A percentile compares a stretch with the other conserved stretches of the same genome.
phyloP scores from a whole-genome alignment of 2,113 vertebrate genomes.

The Patagioenas fasciata region DNA sequence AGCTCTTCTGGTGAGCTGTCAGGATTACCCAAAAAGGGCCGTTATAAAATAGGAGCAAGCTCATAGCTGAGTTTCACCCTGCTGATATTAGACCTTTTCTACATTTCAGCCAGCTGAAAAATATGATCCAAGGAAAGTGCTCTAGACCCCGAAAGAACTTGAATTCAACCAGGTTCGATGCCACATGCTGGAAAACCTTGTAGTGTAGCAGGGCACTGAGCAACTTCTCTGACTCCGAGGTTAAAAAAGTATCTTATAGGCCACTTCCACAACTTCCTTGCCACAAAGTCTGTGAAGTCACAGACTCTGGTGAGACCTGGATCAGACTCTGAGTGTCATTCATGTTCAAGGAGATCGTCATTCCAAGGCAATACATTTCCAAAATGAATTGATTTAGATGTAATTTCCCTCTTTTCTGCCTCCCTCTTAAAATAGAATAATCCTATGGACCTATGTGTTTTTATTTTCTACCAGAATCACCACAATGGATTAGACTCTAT shows the following conservation, averaged over 20 bases:
- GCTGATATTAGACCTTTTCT: not conserved
- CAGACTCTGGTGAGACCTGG: not conserved
- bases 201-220: not conserved
- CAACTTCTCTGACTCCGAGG: not conserved
- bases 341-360: not conserved
- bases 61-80: not conserved
- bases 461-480: conserved; percentile 19
- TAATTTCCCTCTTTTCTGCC: not conserved
- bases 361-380: conserved; percentile 8
- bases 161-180: not conserved
- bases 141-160: not conserved
- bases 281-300: not conserved
- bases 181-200: not conserved
- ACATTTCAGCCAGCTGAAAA: not conserved
- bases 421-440: not conserved
- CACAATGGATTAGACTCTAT: not conserved
- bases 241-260: not conserved
- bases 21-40: not conserved
- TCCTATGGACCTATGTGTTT: not conserved
- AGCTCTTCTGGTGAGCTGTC: not conserved
- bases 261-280: not conserved
- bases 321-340: not conserved
- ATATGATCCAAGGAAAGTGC: not conserved
- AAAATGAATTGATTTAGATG: not conserved
- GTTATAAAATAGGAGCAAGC: not conserved